Conservation (phyloP, 2,797 vertebrate species). For the Sebastes elongatus region DNA sequence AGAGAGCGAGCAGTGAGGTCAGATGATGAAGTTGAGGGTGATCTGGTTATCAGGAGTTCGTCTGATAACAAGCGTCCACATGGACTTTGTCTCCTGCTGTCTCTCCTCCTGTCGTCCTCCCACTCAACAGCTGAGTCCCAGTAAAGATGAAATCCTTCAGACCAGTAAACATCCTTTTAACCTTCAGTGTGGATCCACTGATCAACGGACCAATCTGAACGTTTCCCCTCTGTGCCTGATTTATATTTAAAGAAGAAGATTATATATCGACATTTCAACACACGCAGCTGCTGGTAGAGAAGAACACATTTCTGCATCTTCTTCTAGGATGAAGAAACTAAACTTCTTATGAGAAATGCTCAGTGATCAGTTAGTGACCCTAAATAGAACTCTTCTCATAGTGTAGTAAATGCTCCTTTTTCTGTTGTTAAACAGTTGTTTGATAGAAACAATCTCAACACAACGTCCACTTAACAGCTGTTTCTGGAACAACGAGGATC, state of each 20-base stretch:
- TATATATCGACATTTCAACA: neutral
- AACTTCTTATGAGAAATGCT: too few species aligned
- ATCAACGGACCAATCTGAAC: neutral
- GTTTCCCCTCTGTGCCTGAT: neutral
- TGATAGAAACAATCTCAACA: too few species aligned
- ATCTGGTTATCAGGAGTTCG: neutral
- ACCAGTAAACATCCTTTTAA: neutral
- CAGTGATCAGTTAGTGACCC: too few species aligned
- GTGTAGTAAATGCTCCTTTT: too few species aligned
- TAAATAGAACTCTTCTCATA: too few species aligned
- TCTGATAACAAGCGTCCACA: neutral
- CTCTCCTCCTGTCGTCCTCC: neutral
- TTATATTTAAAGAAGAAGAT: neutral
- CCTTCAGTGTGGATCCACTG: neutral
- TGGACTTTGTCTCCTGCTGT: neutral
- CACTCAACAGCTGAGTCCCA: neutral
- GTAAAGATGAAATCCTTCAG: neutral
- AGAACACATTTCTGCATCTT: too few species aligned
- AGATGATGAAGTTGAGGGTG: neutral
- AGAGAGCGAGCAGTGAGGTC: neutral
- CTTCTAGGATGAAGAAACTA: too few species aligned
- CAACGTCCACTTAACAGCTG: too few species aligned
- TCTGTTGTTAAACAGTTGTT: too few species aligned
- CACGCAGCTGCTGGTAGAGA: neutral
- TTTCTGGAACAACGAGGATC: too few species aligned